Evolutionary conservation across 2,113 vertebrate genomes (phyloP).

Genomic region (Nycticryphes semicollaris): DNA sequence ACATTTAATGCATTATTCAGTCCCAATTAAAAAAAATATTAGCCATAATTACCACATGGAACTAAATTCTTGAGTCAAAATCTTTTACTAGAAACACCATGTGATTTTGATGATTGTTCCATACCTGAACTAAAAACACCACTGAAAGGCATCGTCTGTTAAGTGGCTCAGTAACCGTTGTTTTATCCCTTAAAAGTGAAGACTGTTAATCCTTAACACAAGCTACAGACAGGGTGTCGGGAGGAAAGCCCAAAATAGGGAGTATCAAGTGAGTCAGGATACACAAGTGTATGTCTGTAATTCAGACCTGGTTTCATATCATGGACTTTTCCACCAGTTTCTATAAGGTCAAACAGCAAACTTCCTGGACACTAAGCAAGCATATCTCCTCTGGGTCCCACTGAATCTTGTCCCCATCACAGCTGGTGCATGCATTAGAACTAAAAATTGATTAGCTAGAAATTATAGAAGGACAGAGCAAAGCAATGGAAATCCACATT

Average conservation of each 20-base stretch:
- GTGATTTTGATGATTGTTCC: neutral
- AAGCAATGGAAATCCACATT: neutral
- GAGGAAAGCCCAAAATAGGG: neutral
- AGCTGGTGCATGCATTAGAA: neutral
- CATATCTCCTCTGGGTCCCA: neutral
- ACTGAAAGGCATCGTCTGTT: neutral
- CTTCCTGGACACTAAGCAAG: neutral
- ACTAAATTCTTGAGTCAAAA: neutral
- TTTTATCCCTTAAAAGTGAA: neutral
- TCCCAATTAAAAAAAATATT: neutral
- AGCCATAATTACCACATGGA: neutral
- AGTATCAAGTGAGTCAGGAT: neutral
- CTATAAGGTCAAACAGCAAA: neutral
- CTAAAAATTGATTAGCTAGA: neutral
- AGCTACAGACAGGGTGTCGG: rapidly evolving
- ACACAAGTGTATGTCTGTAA: rapidly evolving
- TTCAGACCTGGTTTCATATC: neutral
- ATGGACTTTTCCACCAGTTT: neutral
- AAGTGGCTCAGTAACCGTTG: neutral
- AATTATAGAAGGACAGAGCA: neutral
- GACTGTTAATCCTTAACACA: neutral
- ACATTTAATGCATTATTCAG: neutral
- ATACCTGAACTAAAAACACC: neutral
- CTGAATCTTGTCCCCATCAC: neutral
- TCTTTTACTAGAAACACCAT: neutral